A percentile compares a stretch with the other conserved stretches of the same genome.
phyloP scores from a whole-genome alignment of 2,113 vertebrate genomes.

The Plectropomus leopardus region DNA sequence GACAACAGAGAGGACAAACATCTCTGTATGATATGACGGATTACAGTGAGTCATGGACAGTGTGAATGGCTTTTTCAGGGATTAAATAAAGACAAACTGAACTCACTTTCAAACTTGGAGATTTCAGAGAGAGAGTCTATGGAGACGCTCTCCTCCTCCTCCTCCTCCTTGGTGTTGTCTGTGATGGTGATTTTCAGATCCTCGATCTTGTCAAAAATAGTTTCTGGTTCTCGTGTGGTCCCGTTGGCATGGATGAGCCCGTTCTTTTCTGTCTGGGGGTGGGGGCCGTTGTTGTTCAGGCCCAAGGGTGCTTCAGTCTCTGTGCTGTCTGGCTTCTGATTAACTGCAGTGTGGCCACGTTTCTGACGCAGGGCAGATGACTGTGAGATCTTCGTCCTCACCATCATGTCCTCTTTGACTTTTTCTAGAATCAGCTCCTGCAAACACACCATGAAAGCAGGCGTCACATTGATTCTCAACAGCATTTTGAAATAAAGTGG shows the following conservation, averaged over 20 bases:
- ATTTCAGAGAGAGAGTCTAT: slow-evolving; percentile 67
- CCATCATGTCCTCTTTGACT: slow-evolving; percentile 84
- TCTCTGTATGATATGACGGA: not conserved
- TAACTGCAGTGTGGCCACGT: slow-evolving; percentile 65
- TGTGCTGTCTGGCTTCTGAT: slow-evolving; percentile 29
- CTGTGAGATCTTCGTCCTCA: slow-evolving; percentile 86
- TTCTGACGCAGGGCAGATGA: slow-evolving; percentile 82
- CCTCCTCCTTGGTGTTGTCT: not conserved
- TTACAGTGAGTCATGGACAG: not conserved
- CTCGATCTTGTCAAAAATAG: not conserved
- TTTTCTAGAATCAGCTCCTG: slow-evolving; percentile 91
- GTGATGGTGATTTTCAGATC: slow-evolving; percentile 33
- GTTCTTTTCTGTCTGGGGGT: slow-evolving; percentile 53
- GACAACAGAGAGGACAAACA: not conserved
- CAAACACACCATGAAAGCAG: slow-evolving; percentile 1
- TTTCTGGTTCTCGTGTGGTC: not conserved
- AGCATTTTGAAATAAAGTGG: not conserved
- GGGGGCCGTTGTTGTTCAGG: slow-evolving; percentile 57
- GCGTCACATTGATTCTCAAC: not conserved
- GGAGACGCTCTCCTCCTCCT: slow-evolving; percentile 47
- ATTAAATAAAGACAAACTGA: not conserved
- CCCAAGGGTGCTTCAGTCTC: slow-evolving; percentile 37
- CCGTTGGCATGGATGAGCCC: not conserved
- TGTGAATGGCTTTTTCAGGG: not conserved
- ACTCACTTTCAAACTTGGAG: slow-evolving; percentile 90